Percentiles rank a stretch among this genome's conserved stretches.
Conservation (phyloP, 2,113 vertebrate genomes). For the Isurus oxyrinchus region DNA sequence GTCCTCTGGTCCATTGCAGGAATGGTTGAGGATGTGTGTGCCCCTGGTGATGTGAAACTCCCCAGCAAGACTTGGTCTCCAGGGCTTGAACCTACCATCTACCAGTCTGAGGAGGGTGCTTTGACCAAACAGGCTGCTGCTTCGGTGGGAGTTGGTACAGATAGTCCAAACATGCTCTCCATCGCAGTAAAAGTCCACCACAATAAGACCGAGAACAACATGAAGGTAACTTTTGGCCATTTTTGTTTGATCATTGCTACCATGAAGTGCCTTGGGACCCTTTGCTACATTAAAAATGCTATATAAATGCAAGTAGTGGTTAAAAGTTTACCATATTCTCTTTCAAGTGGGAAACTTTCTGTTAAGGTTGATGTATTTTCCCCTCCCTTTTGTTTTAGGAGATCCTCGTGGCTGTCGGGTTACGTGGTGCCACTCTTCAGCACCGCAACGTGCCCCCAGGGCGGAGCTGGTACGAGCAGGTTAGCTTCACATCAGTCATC, state of each 20-base stretch:
- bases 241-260: not conserved
- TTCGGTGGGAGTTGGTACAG: constrained; percentile 72
- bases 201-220: constrained; percentile 78
- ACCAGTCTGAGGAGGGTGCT: constrained; percentile 73
- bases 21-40: constrained; percentile 64
- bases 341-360: not conserved
- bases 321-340: not conserved
- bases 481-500: constrained; percentile 44
- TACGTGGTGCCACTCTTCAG: constrained; percentile 85
- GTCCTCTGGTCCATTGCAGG: constrained; percentile 53
- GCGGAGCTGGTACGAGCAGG: constrained; percentile 93
- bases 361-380: not conserved
- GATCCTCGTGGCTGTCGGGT: constrained; percentile 81
- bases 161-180: constrained; percentile 82
- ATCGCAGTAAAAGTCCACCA: constrained; percentile 85
- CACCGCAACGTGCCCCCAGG: constrained; percentile 76
- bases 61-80: constrained; percentile 77
- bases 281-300: not conserved
- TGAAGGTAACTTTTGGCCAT: constrained; percentile 64
- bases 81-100: constrained; percentile 89
- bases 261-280: not conserved
- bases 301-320: not conserved
- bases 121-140: constrained; percentile 58
- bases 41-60: constrained; percentile 66
- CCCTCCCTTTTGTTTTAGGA: constrained; percentile 60